Evolutionary conservation across 2,888 invertebrate genomes (phyloP), one percentile per base, ranked within the genome.

Genomic region (Trilocha varians): DNA sequence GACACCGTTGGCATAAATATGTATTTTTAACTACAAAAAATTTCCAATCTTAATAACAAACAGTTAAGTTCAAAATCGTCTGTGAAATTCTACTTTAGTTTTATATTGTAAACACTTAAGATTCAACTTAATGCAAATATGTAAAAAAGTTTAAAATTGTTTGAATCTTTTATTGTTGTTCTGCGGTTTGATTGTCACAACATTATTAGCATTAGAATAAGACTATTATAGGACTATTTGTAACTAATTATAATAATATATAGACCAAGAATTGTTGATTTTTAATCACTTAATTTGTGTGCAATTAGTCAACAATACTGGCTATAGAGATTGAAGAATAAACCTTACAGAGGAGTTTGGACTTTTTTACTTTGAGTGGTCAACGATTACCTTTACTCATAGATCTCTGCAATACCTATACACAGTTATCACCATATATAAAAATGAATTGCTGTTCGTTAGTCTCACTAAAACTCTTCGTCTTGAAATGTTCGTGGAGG

Each of bases 141-240:
- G 14, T n/a, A 13, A 14, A 8, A 34, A 45, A 34, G 34, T 13
- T 34, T 34, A 14, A 34, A 34, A 34, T 25, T 25, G 1, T 25
- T 6, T 1, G n/a, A n/a, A 25, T 11, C 11, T 25, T 25, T 25
- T 25, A 25, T 60, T 50, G 52, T 45, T 48, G 58, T 59, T 59
- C 57, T 56, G 60, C 59, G 60, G 63, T 52, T n/a, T 25, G 2
- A 25, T 2, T 25, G 25, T 25, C 25, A 25, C 11, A 25, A 25
- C 25, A 25, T 11, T 2, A 25, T 25, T 25, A 25, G 25, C 25
- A 25, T 25, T 25, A 25, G 25, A 25, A 25, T 25, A 25, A 11
- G 2, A 25, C 18, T 18, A 18, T 4, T 18, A 18, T 18, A 18
- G 18, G 4, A 18, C 8, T 5, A 8, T 18, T 25, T 1, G 25